Base-by-base conservation (phyloP, 2,888 invertebrate genomes). In the Eupeodes luniger region DNA sequence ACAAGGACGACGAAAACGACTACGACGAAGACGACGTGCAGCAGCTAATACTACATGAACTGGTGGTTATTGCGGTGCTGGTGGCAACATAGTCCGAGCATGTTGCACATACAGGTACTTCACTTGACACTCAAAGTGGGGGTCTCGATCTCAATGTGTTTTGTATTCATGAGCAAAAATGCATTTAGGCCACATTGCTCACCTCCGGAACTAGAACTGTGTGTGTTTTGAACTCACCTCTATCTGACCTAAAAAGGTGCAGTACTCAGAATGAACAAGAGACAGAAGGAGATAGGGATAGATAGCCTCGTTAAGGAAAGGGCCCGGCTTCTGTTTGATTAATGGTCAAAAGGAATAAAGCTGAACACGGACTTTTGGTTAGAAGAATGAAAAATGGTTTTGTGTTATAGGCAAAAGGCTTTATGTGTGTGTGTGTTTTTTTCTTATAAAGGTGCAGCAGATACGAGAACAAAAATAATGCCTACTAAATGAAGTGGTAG, bases 161-260 rank as follows among this genome's bases (percentile, higher is more conserved):
- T 82, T 62, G 67, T 70, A 82, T 79, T 82, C 75, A 87, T 75
- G 66, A 79, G 57, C 40, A 27, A 59, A 27, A 80, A 83, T 83
- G 83, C 80, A 87, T 87, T 76, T 72, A 70, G 83, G 75, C 75
- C 76, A 70, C 79, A 75, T 64, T 79, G 69, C 72, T 67, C 81
- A 79, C 36, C 57, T 76, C 27, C 62, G 64, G 70, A 75, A 62
- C 36, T 44, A 59, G 70, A 75, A 62, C 27, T 44, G 70, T 77
- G 66, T 44, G 59, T 67, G 40, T n/a, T 5, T 44, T 81, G 34
- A 55, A 44, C 40, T n/a, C 16, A 9, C 40, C 40, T 40, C 12
- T 55, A 14, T 44, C n/a, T 34, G 19, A 12, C 49, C 49, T 4
- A n/a, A 27, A n/a, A 19, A 36, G 16, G 61, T 53, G 74, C 62